Base-by-base conservation (phyloP, 2,113 vertebrate genomes). In the Hoplias malabaricus region DNA sequence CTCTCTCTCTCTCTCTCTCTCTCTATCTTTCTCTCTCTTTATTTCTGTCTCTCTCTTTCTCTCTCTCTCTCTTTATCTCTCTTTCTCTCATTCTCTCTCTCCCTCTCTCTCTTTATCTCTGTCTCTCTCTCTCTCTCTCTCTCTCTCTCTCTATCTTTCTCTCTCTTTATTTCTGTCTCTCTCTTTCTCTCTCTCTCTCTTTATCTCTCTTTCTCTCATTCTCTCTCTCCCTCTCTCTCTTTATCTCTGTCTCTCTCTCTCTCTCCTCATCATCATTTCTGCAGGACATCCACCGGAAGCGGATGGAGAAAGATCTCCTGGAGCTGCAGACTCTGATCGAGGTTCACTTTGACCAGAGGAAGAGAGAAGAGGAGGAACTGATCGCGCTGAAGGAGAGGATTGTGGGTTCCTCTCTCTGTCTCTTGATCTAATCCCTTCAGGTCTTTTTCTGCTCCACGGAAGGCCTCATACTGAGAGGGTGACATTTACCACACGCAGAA, bases 271-370 rank as follows among this genome's bases (percentile, higher is more conserved):
- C 33, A 42, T 33, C n/a, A n/a, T 38, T n/a, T 57, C 10, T 76
- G 3, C 85, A 99, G 96, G 96, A 99, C 89, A 98, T 98, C 87
- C 97, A 98, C 90, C 95, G 97, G 83, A 99, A 99, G 85, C 93
- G 97, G 1, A 96, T 98, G 94, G 97, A 99, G 86, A 99, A 99
- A 83, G 96, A 99, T 70, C 86, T 97, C 57, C 87, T 94, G 90
- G 97, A 99, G 90, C 93, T 99, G 65, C 97, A 98, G 72, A 95
- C 94, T 16, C 92, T 98, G 85, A 98, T 99, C 5, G 96, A 98
- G 54, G 94, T 83, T 59, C 97, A 98, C 87, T 98, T 99, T 29
- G 97, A 98, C 78, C 94, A 94, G 38, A 90, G 96, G 38, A 96
- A 98, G 90, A 97, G 96, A 79, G 96, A 98, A 56, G 97, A 99